These are phyloP conservation scores for Odontophorus gujanensis DNA, from an alignment of 2,113 vertebrate species.

Conservation along the genomic window DNA sequence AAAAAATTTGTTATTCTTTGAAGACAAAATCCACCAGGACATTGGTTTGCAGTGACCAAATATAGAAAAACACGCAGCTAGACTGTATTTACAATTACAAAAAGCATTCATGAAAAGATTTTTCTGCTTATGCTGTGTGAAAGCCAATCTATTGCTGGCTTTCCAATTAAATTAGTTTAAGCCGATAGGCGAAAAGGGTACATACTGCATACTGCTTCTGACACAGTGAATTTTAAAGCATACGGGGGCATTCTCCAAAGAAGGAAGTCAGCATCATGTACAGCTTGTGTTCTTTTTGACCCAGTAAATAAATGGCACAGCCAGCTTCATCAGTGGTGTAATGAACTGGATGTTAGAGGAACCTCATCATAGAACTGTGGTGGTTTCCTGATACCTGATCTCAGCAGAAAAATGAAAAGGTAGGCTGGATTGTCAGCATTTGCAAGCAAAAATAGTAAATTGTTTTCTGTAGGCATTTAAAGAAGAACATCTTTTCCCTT, in stretches of 20 bases:
- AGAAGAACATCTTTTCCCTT: neutral
- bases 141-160: neutral
- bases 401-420: neutral
- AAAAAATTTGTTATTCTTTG: slow-evolving; percentile 20
- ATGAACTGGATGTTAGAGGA: neutral
- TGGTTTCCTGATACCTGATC: neutral
- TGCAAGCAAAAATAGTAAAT: neutral
- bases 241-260: neutral
- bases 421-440: neutral
- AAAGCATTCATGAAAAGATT: neutral
- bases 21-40: neutral
- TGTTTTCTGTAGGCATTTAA: neutral
- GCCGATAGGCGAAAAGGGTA: neutral
- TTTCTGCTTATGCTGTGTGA: neutral
- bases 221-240: neutral
- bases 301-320: neutral
- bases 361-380: neutral
- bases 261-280: neutral
- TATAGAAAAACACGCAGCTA: neutral
- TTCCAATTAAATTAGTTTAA: slow-evolving; percentile 15
- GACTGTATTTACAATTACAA: neutral
- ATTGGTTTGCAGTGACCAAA: neutral
- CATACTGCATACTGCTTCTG: neutral
- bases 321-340: neutral
- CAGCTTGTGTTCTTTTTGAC: neutral